These are phyloP conservation scores for Cremastinae sp. DNA, from an alignment of 2,888 invertebrate genomes.

Conservation along the genomic window DNA sequence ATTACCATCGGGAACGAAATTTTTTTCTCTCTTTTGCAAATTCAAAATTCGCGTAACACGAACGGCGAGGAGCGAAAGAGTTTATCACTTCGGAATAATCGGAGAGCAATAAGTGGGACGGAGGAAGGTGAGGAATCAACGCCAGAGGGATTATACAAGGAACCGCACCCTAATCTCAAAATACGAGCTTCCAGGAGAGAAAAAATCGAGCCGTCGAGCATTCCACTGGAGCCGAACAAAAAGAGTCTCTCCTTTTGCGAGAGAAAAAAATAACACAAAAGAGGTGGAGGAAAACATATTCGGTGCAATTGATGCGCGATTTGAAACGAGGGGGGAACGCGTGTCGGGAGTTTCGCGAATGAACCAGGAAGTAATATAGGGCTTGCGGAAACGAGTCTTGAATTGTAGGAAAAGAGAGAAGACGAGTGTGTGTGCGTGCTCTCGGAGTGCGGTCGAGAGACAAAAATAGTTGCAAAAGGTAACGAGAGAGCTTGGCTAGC, in stretches of 20 bases:
- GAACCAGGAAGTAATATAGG: conserved; percentile 55
- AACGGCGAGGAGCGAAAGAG: no score
- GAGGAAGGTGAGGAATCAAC: conserved; percentile 40
- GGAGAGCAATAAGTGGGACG: conserved; percentile 52
- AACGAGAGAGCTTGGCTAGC: conserved; percentile 18
- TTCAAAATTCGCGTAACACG: no score
- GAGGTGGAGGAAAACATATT: not conserved
- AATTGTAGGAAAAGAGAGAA: conserved; percentile 63
- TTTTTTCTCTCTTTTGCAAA: no score
- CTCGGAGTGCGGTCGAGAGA: conserved; percentile 26
- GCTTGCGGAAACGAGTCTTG: conserved; percentile 67
- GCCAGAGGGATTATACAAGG: conserved; percentile 54
- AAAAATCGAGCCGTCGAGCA: conserved; percentile 21
- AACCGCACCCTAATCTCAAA: conserved; percentile 67
- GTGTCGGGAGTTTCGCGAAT: conserved; percentile 24
- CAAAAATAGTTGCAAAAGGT: conserved; percentile 47
- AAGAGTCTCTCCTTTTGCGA: not conserved
- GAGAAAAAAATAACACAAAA: not conserved
- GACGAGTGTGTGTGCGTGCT: conserved; percentile 35
- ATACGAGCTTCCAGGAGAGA: conserved; percentile 49
- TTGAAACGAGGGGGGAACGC: not conserved
- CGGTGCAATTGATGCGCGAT: conserved; percentile 6
- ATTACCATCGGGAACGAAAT: no score
- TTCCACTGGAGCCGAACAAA: not conserved
- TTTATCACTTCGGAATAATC: conserved; percentile 61